Conservation (phyloP, 2,797 vertebrate genomes). For the Ibycter americanus region DNA sequence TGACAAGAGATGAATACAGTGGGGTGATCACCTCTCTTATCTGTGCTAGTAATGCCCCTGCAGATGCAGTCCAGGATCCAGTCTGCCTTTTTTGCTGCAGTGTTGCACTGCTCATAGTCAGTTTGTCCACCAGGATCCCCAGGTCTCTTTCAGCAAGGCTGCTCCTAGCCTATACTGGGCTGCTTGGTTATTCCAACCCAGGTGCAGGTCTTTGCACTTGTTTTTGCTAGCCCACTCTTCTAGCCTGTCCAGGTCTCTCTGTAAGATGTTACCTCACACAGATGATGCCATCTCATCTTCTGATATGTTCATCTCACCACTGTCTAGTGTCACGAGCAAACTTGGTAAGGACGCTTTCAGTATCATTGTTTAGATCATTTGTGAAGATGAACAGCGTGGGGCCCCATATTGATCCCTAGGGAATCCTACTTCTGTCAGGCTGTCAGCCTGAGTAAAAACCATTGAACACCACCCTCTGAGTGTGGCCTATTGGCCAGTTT, state of each 20-base stretch:
- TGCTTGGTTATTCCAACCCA: not conserved
- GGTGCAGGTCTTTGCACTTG: not conserved
- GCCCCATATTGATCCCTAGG: rapidly evolving
- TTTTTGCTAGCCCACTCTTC: not conserved
- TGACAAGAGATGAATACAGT: not conserved
- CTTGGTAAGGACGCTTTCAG: not conserved
- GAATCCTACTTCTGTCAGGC: not conserved
- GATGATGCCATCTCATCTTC: not conserved
- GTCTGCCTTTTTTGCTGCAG: not conserved
- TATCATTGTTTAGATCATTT: rapidly evolving
- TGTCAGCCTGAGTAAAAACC: not conserved
- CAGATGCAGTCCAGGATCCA: not conserved
- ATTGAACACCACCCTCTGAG: not conserved
- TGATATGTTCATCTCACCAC: not conserved
- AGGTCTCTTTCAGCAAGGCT: not conserved
- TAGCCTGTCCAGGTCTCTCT: not conserved
- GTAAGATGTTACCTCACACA: not conserved
- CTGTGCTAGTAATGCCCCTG: not conserved
- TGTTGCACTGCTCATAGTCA: not conserved
- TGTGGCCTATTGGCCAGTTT: not conserved
- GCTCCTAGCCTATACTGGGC: not conserved
- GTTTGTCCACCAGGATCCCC: not conserved
- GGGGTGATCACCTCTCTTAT: not conserved
- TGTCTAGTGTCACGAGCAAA: not conserved
- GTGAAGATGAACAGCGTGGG: not conserved